Base-by-base conservation (phyloP, 1,140 invertebrate genomes). In the Mactra quadrangularis region DNA sequence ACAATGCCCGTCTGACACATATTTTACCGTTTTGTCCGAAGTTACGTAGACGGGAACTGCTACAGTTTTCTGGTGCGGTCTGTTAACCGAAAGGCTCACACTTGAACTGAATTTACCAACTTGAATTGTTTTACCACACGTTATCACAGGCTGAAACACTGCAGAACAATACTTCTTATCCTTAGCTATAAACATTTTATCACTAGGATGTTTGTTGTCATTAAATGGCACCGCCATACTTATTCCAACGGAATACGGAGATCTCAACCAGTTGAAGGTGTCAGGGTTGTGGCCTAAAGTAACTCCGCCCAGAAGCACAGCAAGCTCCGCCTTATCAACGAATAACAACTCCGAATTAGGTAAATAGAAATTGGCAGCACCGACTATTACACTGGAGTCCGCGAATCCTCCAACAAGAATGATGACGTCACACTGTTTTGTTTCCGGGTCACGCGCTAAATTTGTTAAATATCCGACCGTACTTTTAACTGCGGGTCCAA, bases 401-500 rank as follows among this genome's bases (percentile, higher is more conserved):
- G 57, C 22, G 52, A 82, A 82, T 45, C 79, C 79, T 17, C 79
- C 79, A 15, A 75, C 71, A 17, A 82, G 57, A 41, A 82, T 74
- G 9, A 82, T 75, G 11, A 47, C 68, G 19, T 74, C 79, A 45
- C 70, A 66, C 27, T 74, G 70, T 53, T 75, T 74, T 3, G 55
- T 53, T 66, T 82, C 79, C 17, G 79, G 79, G 45, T 82, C 79
- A 52, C 60, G 55, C 53, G 68, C 35, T n/a, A 82, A 55, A 50
- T 74, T 82, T 7, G 79, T 64, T 25, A 82, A 41, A 35, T 82
- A 82, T n/a, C 79, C 71, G 25, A 82, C 71, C 29, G 50, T 74
- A 55, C 79, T 74, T 74, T 82, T 82, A 25, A 82, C 71, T 25
- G 79, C 59, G 6, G 79, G 68, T 6, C 79, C 79, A 53, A 82